Base-by-base conservation (phyloP, 1,140 invertebrate species). In the Adoxophyes honmai region DNA sequence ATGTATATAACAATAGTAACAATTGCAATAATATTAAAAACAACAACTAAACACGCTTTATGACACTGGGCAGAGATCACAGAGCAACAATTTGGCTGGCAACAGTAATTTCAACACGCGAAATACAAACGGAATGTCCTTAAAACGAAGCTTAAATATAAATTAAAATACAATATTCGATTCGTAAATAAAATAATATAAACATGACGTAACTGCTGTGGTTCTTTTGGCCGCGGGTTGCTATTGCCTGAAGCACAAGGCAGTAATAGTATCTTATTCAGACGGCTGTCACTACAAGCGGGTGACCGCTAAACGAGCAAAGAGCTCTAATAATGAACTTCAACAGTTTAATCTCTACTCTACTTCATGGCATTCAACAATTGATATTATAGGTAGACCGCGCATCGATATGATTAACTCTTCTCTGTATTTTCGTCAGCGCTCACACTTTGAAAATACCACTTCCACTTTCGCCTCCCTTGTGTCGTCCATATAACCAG, bases 31-130 rank as follows among this genome's bases (percentile, higher is more conserved):
- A 53, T 66, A 35, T 57, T 61, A 65, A 39, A 15, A 64, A 64
- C 44, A 61, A 64, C 37, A 61, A 58, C 44, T 52, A 9, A 57
- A 55, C 34, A 48, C 55, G 38, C 44, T 52, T 53, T 57, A 62
- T 65, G 63, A 66, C 59, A 65, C 59, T 65, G 11, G 21, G 14
- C 13, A 57, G 60, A 64, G 68, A 67, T 70, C 63, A 67, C 53
- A 57, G 15, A 57, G 15, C 36, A 48, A 28, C 18, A 33, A 58
- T 55, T 64, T 35, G 55, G 33, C 35, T 28, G 34, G 42, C 58
- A 55, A 53, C 36, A 38, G 55, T 52, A 52, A 38, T 52, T 14
- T 42, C 59, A 59, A 63, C 60, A 39, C 33, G 33, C 37, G 39
- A 33, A 11, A 33, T 48, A 48, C 42, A 48, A 48, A 48, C 42